Percentiles rank a stretch among this genome's conserved stretches.
Conservation (phyloP, 2,113 vertebrate species). For the Octodon degus region DNA sequence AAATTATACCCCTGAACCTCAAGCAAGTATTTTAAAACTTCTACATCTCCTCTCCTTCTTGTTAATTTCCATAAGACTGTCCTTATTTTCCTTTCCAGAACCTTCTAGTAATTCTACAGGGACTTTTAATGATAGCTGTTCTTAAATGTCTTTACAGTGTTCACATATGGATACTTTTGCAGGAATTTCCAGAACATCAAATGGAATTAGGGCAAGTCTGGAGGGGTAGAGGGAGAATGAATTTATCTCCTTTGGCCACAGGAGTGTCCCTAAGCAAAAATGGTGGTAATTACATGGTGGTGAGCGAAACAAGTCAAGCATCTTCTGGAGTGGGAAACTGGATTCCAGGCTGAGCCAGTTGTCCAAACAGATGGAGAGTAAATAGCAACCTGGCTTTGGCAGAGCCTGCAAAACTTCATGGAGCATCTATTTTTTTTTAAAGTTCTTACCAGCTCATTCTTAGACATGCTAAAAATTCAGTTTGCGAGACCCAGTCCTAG, state of each 20-base stretch:
- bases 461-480: constrained; percentile 53
- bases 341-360: background rate
- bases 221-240: background rate
- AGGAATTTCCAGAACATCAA: background rate
- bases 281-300: background rate
- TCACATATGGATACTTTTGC: background rate
- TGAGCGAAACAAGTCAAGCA: background rate
- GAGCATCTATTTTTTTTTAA: background rate
- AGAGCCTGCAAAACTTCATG: background rate
- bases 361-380: background rate
- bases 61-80: background rate
- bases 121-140: background rate
- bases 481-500: too few species aligned
- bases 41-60: background rate
- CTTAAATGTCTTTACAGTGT: background rate
- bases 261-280: background rate
- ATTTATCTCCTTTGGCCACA: background rate
- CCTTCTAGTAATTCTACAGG: background rate
- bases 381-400: background rate
- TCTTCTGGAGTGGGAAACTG: background rate
- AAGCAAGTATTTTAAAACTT: background rate
- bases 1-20: background rate
- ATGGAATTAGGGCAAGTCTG: background rate
- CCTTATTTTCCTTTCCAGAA: background rate
- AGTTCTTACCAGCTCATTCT: constrained; percentile 43